Evolutionary conservation across 1,140 invertebrate species (phyloP).

Genomic region (Uloborus diversus): DNA sequence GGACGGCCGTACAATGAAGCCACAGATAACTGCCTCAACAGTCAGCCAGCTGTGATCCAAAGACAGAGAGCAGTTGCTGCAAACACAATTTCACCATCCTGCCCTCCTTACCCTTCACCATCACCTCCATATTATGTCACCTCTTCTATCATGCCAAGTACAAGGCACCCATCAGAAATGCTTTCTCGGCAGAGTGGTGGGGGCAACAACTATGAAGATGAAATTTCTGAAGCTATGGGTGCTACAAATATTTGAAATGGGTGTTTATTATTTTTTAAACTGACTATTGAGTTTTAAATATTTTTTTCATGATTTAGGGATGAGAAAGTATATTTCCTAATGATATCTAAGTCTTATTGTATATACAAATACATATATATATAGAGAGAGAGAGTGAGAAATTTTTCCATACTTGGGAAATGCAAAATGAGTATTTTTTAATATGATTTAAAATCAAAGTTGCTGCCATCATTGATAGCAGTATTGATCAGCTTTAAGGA

Average conservation of each 20-base stretch:
- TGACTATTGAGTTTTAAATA: background rate
- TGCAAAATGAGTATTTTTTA: no score
- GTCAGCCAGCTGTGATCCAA: slow-evolving; percentile 43
- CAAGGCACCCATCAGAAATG: background rate
- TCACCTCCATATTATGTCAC: slow-evolving; percentile 27
- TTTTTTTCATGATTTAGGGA: slow-evolving; percentile 11
- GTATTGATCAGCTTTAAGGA: no score
- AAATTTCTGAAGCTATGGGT: slow-evolving; percentile 58
- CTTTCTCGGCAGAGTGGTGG: background rate
- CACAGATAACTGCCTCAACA: slow-evolving; percentile 53
- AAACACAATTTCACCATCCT: slow-evolving; percentile 21
- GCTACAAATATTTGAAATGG: slow-evolving; percentile 51
- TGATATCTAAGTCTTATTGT: slow-evolving; percentile 23
- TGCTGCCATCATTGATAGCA: no score
- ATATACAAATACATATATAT: slow-evolving; percentile 12
- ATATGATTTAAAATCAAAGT: no score
- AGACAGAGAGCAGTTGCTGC: slow-evolving; percentile 23
- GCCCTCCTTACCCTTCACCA: slow-evolving; percentile 36
- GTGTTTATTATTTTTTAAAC: background rate
- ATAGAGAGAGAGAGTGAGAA: no score
- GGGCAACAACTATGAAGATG: slow-evolving; percentile 56
- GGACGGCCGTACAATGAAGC: slow-evolving; percentile 52
- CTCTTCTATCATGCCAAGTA: slow-evolving; percentile 5
- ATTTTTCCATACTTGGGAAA: no score
- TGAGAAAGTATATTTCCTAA: slow-evolving; percentile 35